Base-by-base conservation (phyloP, 2,113 vertebrate species). In the Oreochromis niloticus region DNA sequence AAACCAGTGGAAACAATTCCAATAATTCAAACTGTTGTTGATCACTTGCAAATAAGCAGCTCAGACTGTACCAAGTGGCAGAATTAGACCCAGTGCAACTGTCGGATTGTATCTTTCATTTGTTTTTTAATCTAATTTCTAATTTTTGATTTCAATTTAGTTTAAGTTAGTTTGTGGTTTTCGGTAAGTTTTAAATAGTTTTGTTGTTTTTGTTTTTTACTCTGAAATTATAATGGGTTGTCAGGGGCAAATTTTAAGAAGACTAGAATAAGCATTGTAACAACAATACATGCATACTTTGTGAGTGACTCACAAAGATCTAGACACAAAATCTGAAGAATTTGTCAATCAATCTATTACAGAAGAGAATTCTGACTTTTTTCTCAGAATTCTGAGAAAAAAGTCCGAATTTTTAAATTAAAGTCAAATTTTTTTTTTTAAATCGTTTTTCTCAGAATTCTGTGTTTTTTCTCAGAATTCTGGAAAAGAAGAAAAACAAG, bases 321-420 rank as follows among this genome's bases (percentile, higher is more conserved):
- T 30, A 16, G 24, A 50, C 24, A 75, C 24, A 50, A 19, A 50
- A 50, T 32, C 8, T 32, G 9, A 78, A 30, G 14, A 48, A 30
- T 24, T 46, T 63, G 6, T 63, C 1, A 19, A 36, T 36, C 30
- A 36, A 36, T 36, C 27, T 17, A 59, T 59, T 30, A 57, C 12
- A 4, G 22, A 57, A 57, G 22, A 57, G 12, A 27, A 57, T 27
- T 57, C 24, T 30, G 56, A 59, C 32, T 63, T 36, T 63, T 11
- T 11, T 63, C 9, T 34, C 30, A 34, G 32, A 63, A 63, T 63
- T 63, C 59, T 63, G 6, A 63, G 16, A 17, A 17, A 17, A 17
- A 50, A 50, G 16, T 17, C 4, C 3, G 2, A 11, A 43, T 43
- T 13, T 5, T 2, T 12, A 43, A 5, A 3, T 2, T 1, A 39